Base-by-base conservation (phyloP, 2,888 invertebrate genomes). In the Chironomus tentans region DNA sequence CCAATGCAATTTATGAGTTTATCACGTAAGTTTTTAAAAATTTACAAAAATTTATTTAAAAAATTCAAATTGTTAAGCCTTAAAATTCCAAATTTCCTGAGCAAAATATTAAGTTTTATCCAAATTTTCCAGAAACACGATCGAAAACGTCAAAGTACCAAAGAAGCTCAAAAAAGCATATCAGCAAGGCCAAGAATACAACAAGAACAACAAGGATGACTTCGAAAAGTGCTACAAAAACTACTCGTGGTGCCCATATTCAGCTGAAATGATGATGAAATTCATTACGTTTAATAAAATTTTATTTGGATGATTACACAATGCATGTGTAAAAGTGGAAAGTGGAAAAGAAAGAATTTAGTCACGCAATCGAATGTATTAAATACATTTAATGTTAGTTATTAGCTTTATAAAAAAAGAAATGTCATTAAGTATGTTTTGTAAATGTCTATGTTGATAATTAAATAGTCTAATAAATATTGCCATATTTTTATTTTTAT, bases 171-270 rank as follows among this genome's bases (percentile, higher is more conserved):
- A 79, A n/a, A 80, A 80, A 4, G 82, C 84, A 2, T 82, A 82
- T 77, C 81, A 81, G 77, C 81, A 80, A 2, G 84, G 84, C 12
- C 61, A 82, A 47, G 80, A 80, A 1, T 79, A 80, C 68, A 80
- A 78, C n/a, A 65, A 83, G 48, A 80, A 80, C 2, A 78, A 80
- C 62, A 80, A 78, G 3, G 81, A 81, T 3, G 78, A 77, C 5
- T 78, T 80, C 5, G 80, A 81, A 15, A 80, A 80, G 24, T 84
- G 84, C 75, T 82, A 80, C 46, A 80, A 80, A 46, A 82, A 82
- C 68, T 84, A 83, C 80, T 82, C 83, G 13, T 82, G 82, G 77
- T 84, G 84, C 74, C 79, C 82, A 69, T 84, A 84, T 78, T 83
- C 84, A 3, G 83, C 83, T 7, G 80, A 80, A 76, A 82, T 81